Conservation (phyloP, 2,113 vertebrate species). For the Oreamnos americanus region DNA sequence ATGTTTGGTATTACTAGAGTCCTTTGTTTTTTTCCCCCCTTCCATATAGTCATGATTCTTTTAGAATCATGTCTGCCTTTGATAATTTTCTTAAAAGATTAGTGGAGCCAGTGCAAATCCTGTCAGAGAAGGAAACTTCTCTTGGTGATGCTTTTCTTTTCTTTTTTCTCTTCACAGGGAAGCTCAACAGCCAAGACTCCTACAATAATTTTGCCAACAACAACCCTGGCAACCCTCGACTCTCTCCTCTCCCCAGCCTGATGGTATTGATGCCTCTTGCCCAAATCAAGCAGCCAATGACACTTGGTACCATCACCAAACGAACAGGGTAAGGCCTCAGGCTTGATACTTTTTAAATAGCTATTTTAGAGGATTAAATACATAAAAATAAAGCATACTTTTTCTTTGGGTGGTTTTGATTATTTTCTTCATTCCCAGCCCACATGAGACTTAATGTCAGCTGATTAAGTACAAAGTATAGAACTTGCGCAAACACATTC, state of each 20-base stretch:
- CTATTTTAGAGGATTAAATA: background rate
- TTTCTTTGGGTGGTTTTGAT: conserved; percentile 22
- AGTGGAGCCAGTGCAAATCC: background rate
- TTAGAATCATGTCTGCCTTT: background rate
- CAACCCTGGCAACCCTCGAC: conserved; percentile 94
- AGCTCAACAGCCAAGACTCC: conserved; percentile 93
- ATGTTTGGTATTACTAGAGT: background rate
- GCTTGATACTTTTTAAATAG: background rate
- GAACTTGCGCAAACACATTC: background rate
- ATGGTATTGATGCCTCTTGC: conserved; percentile 93
- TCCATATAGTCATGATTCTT: background rate
- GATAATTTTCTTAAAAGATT: conserved; percentile 5
- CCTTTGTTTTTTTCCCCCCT: background rate
- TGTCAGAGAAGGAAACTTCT: background rate
- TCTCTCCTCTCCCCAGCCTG: conserved; percentile 92
- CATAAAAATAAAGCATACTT: background rate
- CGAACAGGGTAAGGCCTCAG: conserved; percentile 90
- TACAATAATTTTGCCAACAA: conserved; percentile 98
- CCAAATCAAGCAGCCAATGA: conserved; percentile 99
- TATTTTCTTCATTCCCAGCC: conserved; percentile 43
- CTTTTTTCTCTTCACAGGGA: conserved; percentile 75
- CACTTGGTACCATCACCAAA: conserved; percentile 97
- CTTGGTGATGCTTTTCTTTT: conserved; percentile 11
- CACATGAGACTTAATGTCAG: background rate
- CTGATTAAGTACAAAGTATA: background rate